phyloP scores from a whole-genome alignment of 2,888 invertebrate species.

The Sphaeridia pumilis region DNA sequence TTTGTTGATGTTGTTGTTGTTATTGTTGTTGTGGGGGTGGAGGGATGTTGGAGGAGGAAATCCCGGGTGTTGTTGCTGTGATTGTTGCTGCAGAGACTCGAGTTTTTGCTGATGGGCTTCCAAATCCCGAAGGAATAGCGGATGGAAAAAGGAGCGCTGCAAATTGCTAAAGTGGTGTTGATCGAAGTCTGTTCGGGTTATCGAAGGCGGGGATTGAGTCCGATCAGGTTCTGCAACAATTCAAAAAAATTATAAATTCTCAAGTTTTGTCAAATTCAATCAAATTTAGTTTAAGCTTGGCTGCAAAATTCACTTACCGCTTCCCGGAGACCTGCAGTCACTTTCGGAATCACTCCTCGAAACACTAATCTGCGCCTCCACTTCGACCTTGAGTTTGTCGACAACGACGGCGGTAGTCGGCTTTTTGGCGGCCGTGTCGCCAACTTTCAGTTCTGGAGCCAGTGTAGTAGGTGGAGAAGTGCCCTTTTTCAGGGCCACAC shows the following conservation, averaged over 20 bases:
- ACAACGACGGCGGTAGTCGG: too few species aligned
- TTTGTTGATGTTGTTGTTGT: conserved; percentile 18
- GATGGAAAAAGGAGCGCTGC: conserved; percentile 26
- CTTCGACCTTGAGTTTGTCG: conserved; percentile 28
- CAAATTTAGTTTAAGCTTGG: background rate
- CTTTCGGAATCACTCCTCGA: conserved; percentile 24
- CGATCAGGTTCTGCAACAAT: conserved; percentile 15
- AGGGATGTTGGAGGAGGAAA: conserved; percentile 14
- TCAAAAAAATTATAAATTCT: conserved; percentile 4
- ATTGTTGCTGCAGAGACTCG: conserved; percentile 14
- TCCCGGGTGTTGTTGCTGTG: conserved; percentile 23
- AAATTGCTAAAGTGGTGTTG: conserved; percentile 13
- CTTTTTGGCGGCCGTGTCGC: conserved; percentile 27
- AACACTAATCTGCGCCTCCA: conserved; percentile 21
- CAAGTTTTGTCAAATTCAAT: background rate
- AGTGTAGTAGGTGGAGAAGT: too few species aligned
- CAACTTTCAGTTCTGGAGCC: conserved; percentile 32
- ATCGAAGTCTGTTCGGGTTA: conserved; percentile 6
- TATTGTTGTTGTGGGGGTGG: conserved; percentile 14
- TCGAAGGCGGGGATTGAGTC: conserved; percentile 19
- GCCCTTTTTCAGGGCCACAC: background rate
- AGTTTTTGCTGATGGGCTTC: conserved; percentile 28
- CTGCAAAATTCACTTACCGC: conserved; percentile 19
- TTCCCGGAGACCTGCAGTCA: conserved; percentile 30
- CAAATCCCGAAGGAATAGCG: conserved; percentile 31